Conservation (phyloP, 2,113 vertebrate genomes). For the Candoia aspera region DNA sequence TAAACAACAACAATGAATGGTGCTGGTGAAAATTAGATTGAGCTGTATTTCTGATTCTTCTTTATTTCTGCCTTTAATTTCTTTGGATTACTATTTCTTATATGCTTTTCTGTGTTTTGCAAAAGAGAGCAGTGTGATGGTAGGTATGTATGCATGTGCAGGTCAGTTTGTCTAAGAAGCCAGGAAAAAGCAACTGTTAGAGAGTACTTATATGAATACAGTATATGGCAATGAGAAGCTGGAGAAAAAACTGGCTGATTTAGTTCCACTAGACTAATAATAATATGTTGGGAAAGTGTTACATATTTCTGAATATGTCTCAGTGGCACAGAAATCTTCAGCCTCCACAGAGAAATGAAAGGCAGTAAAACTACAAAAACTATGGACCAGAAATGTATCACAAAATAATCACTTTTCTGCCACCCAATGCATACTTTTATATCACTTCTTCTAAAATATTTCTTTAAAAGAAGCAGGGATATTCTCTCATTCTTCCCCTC, state of each 20-base stretch:
- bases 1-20: too few relatives aligned
- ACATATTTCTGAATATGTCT: background rate
- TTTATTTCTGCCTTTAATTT: background rate
- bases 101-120: background rate
- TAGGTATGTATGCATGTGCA: background rate
- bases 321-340: background rate
- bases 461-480: background rate
- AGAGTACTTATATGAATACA: background rate
- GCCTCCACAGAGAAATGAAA: background rate
- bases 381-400: background rate
- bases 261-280: background rate
- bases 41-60: background rate
- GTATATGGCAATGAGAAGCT: background rate
- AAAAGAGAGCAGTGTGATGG: background rate
- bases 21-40: background rate
- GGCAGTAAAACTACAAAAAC: background rate
- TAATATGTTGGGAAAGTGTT: background rate
- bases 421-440: background rate
- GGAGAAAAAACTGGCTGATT: background rate
- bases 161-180: too few relatives aligned
- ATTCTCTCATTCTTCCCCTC: background rate
- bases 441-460: background rate
- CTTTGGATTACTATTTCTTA: background rate
- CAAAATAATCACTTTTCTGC: background rate
- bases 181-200: background rate